phyloP scores from a whole-genome alignment of 2,113 vertebrate species.

The Dipodomys stephensi region DNA sequence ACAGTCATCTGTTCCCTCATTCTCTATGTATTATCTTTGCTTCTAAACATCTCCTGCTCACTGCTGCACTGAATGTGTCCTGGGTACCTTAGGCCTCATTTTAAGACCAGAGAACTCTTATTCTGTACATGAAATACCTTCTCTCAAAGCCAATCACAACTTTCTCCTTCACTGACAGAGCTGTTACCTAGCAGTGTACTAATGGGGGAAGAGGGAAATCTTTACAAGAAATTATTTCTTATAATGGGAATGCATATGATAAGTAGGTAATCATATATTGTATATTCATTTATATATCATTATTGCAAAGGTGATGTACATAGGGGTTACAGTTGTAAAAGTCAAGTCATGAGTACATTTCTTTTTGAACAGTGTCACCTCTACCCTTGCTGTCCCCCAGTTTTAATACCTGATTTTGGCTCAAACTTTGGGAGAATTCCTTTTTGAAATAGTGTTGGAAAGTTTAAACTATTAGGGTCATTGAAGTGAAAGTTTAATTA shows the following conservation, averaged over 20 bases:
- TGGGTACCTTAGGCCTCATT: neutral
- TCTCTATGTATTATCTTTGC: neutral
- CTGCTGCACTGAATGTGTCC: neutral
- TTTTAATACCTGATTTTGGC: neutral
- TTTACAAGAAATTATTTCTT: neutral
- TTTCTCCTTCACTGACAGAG: neutral
- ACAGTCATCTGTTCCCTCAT: accelerated
- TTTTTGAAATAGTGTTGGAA: neutral
- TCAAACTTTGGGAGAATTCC: neutral
- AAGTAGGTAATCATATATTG: neutral
- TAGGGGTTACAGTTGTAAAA: too few relatives aligned
- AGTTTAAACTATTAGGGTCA: neutral
- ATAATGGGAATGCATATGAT: neutral
- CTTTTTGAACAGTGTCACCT: too few relatives aligned
- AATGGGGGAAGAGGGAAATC: neutral
- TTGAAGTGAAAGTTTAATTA: neutral
- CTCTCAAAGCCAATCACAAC: neutral
- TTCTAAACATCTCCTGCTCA: neutral
- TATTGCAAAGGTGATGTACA: too few relatives aligned
- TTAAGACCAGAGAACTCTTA: neutral
- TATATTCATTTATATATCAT: too few relatives aligned
- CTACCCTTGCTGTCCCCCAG: too few relatives aligned
- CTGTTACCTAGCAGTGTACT: too few relatives aligned
- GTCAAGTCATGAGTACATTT: too few relatives aligned
- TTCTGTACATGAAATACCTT: neutral